Percentiles rank a stretch among this genome's conserved stretches.
Conservation (phyloP, 2,797 vertebrate species). For the Chaetodon trifasciatus region DNA sequence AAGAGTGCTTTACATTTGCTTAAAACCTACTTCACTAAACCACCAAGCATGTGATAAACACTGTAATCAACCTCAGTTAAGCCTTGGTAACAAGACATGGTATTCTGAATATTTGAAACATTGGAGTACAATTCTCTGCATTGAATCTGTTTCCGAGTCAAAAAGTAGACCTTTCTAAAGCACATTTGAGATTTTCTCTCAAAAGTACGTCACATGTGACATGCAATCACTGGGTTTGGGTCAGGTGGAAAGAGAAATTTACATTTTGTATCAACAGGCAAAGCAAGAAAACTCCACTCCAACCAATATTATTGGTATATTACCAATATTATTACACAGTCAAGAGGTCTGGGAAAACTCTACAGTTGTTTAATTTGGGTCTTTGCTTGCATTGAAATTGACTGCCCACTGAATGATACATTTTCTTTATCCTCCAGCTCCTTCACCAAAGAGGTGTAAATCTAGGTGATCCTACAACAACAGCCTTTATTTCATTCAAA, state of each 20-base stretch:
- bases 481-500: slow-evolving; percentile 5
- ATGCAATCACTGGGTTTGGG: not conserved
- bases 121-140: not conserved
- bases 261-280: not conserved
- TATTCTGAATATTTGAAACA: not conserved
- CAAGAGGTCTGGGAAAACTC: not conserved
- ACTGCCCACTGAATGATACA: not conserved
- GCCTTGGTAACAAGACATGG: not conserved
- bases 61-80: slow-evolving; percentile 15
- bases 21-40: slow-evolving; percentile 42
- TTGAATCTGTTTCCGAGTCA: not conserved
- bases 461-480: not conserved
- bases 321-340: too few species aligned
- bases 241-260: not conserved
- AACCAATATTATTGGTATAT: not conserved
- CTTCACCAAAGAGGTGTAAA: slow-evolving; percentile 16
- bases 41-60: slow-evolving; percentile 18
- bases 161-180: slow-evolving; percentile 1
- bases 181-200: not conserved
- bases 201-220: not conserved
- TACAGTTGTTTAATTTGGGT: not conserved
- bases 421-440: slow-evolving; percentile 48
- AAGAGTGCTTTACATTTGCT: slow-evolving; percentile 39
- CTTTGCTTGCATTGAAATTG: not conserved
- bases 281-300: not conserved